Base-by-base conservation (phyloP, 2,113 vertebrate genomes). In the Pachycephala philippinensis region DNA sequence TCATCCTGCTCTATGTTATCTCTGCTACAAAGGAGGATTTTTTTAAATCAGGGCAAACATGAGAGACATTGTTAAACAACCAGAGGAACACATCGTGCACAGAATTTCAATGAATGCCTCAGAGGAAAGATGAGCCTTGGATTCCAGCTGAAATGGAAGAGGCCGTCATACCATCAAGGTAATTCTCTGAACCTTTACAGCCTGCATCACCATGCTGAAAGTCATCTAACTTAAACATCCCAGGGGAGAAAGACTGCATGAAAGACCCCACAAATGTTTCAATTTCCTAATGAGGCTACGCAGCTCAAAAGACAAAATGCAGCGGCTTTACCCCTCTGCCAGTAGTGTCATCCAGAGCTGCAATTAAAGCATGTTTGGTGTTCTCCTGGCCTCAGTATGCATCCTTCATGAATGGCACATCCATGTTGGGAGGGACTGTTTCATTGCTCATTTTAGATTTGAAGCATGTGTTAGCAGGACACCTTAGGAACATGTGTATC, bases 21-120 rank as follows among this genome's bases (percentile, higher is more conserved):
- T 45, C 92, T 87, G 87, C 96, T 92, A 97, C 93, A 98, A 97
- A 98, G 95, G 76, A 96, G 85, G 90, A 76, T 93, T 96, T 95
- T 39, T 84, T 79, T 2, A 95, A 98, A 97, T 94, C 94, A 95
- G 96, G 96, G 95, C 97, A 98, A 98, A 98, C 97, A 98, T 94
- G 95, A 97, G 97, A 97, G 93, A 98, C 97, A 97, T 65, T 95
- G 97, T 98, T 98, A 97, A 98, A 97, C 92, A 97, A 97, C 96
- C 95, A 97, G 96, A 97, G 95, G 95, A 98, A 96, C 44, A 96
- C 94, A 92, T 86, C 33, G 24, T 93, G 92, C 78, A 75, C 21
- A 8, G 97, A 98, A 97, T 98, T 97, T 97, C 97, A 98, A 97
- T 96, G 83, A 97, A 59, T 14, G 74, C 90, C 97, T 97, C 95